These are phyloP conservation scores for Caenorhabditis sp. DNA, from an alignment of 2,888 invertebrate species.

Conservation along the genomic window DNA sequence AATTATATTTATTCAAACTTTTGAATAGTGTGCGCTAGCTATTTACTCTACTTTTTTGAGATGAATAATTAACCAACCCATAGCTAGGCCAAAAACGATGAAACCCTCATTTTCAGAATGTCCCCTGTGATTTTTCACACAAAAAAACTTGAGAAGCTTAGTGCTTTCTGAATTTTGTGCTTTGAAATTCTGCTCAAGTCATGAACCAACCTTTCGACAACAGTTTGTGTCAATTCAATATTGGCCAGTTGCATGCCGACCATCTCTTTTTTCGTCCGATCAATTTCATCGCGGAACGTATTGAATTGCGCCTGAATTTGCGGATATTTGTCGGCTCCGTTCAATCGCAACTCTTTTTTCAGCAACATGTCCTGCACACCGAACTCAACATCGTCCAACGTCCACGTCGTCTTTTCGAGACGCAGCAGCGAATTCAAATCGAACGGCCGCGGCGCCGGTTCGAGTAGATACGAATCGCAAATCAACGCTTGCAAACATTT, in stretches of 20 bases:
- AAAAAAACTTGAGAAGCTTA: no score
- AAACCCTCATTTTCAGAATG: no score
- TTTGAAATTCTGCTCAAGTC: no score
- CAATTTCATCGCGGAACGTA: conserved; percentile 10
- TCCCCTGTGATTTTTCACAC: no score
- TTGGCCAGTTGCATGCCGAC: conserved; percentile 5
- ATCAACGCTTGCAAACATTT: background rate
- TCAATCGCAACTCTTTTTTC: conserved; percentile 18
- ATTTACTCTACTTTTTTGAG: no score
- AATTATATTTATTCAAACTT: no score
- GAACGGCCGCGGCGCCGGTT: background rate
- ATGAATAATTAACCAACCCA: no score
- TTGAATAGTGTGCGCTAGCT: no score
- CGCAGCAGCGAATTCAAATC: conserved; percentile 3
- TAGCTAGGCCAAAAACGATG: no score
- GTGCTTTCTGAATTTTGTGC: no score
- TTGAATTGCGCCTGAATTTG: conserved; percentile 24
- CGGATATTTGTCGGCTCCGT: conserved; percentile 28
- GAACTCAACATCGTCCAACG: conserved; percentile 11
- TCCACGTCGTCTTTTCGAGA: conserved; percentile 2
- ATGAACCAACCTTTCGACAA: background rate
- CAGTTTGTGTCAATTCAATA: background rate
- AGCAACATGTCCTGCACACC: background rate
- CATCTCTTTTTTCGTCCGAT: conserved; percentile 10
- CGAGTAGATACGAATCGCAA: background rate